Evolutionary conservation across 2,888 invertebrate species (phyloP), one percentile per base, ranked within the genome.

Genomic region (Ennomos erosarius): DNA sequence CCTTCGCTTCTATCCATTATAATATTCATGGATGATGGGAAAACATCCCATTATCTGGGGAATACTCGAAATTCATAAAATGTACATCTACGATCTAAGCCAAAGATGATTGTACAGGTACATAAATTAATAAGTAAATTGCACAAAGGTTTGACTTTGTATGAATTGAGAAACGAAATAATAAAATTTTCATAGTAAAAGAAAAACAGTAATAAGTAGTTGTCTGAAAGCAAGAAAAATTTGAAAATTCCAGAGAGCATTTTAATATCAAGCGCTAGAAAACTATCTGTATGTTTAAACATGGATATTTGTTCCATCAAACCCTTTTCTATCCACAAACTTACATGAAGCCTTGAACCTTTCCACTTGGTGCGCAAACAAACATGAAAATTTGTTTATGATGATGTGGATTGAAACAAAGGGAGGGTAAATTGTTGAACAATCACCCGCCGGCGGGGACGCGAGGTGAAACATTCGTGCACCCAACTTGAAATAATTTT

Each of bases 1-100:
- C 76, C 78, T 74, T 62, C 71, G 74, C 66, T 75, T 70, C 69
- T 67, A 69, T 67, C 71, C 69, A 79, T 82, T 82, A 81, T 70
- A 82, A 83, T 84, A 82, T 84, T 82, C 74, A 82, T 84, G 74
- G 74, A 67, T 63, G 44, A 69, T 69, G 70, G 67, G 68, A 69
- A 64, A 63, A 70, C 62, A 69, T 62, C 62, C 53, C 57, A 70
- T 74, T 75, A 73, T 69, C 63, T 62, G 47, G 38, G 54, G 55
- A 67, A 61, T 60, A 54, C 44, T 53, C 45, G 38, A 34, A 45
- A 53, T 42, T 45, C 44, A 36, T 10, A 39, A 61, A 56, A 61
- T 44, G 37, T 46, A 50, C 45, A 26, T 16, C 33, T 49, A 33
- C 44, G 38, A 26, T 16, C 33, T 49, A 33, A 49, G 38, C 39